Evolutionary conservation across 2,888 invertebrate species (phyloP), one percentile per base, ranked within the genome.

Genomic region (Leistus spinibarbis): DNA sequence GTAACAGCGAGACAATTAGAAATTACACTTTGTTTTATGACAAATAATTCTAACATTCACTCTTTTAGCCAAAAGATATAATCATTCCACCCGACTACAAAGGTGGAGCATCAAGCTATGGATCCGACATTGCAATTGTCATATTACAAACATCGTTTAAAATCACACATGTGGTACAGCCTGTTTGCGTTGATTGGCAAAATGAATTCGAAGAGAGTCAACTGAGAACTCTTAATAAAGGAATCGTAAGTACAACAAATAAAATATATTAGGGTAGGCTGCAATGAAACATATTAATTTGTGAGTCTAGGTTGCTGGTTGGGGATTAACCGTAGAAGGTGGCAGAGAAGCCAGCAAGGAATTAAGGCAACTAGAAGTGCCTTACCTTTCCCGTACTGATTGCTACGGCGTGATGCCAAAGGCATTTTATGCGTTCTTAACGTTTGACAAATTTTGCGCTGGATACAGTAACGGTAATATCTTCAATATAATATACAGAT

Each of bases 361-460:
- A 20, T 60, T 73, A 22, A 66, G 67, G 62, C 69, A 77, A 4
- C 75, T 79, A 13, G 76, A 77, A 9, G 68, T 80, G 3, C 77
- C 77, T n/a, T 76, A 78, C 0, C 77, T 79, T 13, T 70, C 77
- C 16, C 77, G 78, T 54, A 17, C 76, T 0, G 69, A 77, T 2
- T 83, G 83, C 69, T 66, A 54, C 20, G 66, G 69, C 0, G 16
- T 56, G 67, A 77, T 79, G 9, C 75, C 78, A n/a, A 5, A 63
- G 1, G 67, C 66, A 20, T 78, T 77, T 56, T 72, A 77, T n/a
- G 76, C 64, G 10, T 76, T 78, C 23, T 68, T 83, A 3, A 79
- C 82, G 0, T 63, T 73, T 17, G 84, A 85, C 78, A 85, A 84
- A 79, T 83, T 84, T 77, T 85, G 85, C 78, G 81, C 82, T 24